Conservation (phyloP, 2,113 vertebrate genomes). For the Caracal caracal region DNA sequence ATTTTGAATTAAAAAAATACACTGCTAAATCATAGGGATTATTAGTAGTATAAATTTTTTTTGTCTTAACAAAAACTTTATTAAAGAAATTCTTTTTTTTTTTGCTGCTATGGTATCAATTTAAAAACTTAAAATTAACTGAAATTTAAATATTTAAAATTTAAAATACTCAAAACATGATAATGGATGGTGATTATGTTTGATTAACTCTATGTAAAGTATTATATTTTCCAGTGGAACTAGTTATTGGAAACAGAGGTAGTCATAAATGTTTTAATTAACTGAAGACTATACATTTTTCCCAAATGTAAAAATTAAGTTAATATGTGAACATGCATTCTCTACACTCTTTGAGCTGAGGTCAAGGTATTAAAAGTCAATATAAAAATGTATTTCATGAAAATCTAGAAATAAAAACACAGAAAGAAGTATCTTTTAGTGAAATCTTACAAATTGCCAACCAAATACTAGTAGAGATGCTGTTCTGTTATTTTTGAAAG, state of each 20-base stretch:
- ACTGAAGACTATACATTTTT: background rate
- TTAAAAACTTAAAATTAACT: background rate
- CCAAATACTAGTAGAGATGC: background rate
- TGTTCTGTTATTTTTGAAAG: background rate
- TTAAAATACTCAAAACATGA: background rate
- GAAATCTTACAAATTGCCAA: background rate
- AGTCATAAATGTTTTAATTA: background rate
- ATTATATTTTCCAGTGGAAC: background rate
- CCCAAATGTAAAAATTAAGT: background rate
- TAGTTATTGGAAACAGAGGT: slow-evolving; percentile 5
- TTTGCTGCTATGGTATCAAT: background rate
- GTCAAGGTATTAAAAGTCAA: background rate
- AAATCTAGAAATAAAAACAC: background rate
- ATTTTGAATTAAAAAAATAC: background rate
- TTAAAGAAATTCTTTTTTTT: background rate
- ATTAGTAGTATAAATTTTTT: background rate
- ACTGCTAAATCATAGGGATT: background rate
- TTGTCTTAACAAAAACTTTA: background rate
- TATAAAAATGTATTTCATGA: slow-evolving; percentile 1
- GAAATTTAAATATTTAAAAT: slow-evolving; percentile 32
- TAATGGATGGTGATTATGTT: background rate
- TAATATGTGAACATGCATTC: background rate
- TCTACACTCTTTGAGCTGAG: background rate
- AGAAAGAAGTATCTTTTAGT: background rate
- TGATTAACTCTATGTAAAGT: background rate